Conservation (phyloP, 1,140 invertebrate genomes). For the Diorhabda elongata region DNA sequence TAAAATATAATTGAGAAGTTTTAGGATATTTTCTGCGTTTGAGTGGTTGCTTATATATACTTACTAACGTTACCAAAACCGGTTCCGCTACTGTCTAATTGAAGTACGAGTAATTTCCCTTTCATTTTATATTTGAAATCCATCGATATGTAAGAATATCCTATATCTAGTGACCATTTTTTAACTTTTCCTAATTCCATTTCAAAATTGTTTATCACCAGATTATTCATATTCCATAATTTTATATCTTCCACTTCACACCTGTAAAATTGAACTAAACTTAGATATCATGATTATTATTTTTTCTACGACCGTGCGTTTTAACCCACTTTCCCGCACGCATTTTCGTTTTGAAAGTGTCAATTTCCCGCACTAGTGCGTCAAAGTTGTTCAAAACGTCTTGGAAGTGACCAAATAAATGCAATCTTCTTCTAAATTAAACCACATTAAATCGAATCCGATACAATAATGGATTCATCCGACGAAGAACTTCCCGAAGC, state of each 20-base stretch:
- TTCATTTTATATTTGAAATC: conserved; percentile 30
- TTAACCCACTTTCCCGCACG: too few species aligned
- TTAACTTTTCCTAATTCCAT: conserved; percentile 28
- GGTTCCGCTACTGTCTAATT: conserved; percentile 30
- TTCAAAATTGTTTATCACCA: conserved; percentile 25
- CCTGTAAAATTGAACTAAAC: not conserved
- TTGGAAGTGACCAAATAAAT: too few species aligned
- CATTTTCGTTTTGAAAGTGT: too few species aligned
- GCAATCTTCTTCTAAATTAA: not conserved
- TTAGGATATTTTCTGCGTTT: too few species aligned
- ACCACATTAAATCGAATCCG: not conserved
- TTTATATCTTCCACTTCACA: not conserved
- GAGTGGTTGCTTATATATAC: conserved; percentile 7
- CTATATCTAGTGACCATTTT: conserved; percentile 21
- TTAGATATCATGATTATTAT: too few species aligned
- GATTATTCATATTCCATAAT: conserved; percentile 20
- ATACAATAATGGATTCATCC: not conserved
- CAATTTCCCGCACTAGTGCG: too few species aligned
- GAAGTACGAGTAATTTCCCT: conserved; percentile 30
- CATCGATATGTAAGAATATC: conserved; percentile 28
- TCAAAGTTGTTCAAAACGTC: too few species aligned
- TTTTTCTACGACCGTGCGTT: too few species aligned
- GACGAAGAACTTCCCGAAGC: too few species aligned
- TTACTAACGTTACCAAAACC: conserved; percentile 38
- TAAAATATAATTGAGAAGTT: not conserved